These are phyloP conservation scores for Lysandra coridon DNA, from an alignment of 2,888 invertebrate genomes.

Conservation along the genomic window DNA sequence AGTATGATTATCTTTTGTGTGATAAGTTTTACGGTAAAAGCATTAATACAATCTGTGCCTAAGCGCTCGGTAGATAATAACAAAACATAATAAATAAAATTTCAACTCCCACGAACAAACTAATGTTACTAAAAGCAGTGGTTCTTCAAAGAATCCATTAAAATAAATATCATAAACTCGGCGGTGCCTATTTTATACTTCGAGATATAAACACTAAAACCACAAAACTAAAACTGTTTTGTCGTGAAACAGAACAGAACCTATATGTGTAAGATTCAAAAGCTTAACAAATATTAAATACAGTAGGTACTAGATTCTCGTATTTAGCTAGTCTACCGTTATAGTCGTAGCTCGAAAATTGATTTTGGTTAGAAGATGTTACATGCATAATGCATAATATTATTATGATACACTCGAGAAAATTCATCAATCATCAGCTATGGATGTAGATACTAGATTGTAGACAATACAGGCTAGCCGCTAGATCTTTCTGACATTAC, in stretches of 20 bases:
- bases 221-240: neutral
- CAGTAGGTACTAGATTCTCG: neutral
- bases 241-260: neutral
- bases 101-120: neutral
- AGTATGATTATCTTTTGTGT: neutral
- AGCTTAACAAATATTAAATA: neutral
- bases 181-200: neutral
- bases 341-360: too few relatives aligned
- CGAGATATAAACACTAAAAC: neutral
- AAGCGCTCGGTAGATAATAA: neutral
- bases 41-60: neutral
- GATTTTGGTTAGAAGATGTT: too few relatives aligned
- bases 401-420: too few relatives aligned
- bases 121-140: neutral
- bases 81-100: neutral
- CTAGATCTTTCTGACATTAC: too few relatives aligned
- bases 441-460: too few relatives aligned
- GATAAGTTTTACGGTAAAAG: neutral
- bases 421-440: too few relatives aligned
- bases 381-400: too few relatives aligned
- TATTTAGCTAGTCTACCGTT: neutral
- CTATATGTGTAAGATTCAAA: neutral
- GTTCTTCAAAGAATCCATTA: slow-evolving; percentile 26
- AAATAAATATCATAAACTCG: slow-evolving; percentile 23
- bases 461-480: too few relatives aligned